Evolutionary conservation across 2,888 invertebrate species (phyloP).

Genomic region (Gymnosoma rotundatum): DNA sequence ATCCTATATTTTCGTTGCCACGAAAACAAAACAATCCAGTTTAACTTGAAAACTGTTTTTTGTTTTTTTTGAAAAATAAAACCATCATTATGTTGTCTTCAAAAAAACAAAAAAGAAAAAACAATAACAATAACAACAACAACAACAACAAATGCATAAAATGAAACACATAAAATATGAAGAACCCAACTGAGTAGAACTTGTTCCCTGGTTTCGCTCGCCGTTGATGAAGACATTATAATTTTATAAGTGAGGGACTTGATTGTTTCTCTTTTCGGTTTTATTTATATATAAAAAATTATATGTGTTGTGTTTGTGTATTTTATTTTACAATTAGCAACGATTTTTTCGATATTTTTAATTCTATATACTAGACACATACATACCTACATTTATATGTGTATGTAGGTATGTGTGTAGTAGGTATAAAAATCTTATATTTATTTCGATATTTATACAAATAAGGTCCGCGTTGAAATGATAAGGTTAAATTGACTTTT

Average conservation of each 20-base stretch:
- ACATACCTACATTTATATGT: neutral
- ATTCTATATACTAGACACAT: neutral
- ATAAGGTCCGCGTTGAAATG: too few species aligned
- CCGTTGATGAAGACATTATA: slow-evolving; percentile 61
- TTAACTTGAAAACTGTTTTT: slow-evolving; percentile 49
- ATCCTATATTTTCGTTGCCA: slow-evolving; percentile 29
- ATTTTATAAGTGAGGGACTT: slow-evolving; percentile 31
- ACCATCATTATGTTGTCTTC: slow-evolving; percentile 50
- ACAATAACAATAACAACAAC: slow-evolving; percentile 3
- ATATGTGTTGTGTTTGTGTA: neutral
- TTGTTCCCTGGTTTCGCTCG: slow-evolving; percentile 47
- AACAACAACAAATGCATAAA: slow-evolving; percentile 18
- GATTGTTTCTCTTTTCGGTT: slow-evolving; percentile 1
- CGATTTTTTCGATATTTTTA: too few species aligned
- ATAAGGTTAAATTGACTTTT: too few species aligned
- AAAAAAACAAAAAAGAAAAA: neutral
- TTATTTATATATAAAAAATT: neutral
- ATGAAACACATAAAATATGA: slow-evolving; percentile 46
- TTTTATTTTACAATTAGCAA: too few species aligned
- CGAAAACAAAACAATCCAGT: slow-evolving; percentile 57
- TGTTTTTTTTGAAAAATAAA: slow-evolving; percentile 10
- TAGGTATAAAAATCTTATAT: too few species aligned
- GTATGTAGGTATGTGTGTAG: too few species aligned
- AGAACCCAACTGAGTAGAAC: slow-evolving; percentile 50
- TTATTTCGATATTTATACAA: too few species aligned